These are phyloP conservation scores for Lytechinus variegatus DNA, from an alignment of 35 echinoderm and acorn worm species.

Conservation along the genomic window DNA sequence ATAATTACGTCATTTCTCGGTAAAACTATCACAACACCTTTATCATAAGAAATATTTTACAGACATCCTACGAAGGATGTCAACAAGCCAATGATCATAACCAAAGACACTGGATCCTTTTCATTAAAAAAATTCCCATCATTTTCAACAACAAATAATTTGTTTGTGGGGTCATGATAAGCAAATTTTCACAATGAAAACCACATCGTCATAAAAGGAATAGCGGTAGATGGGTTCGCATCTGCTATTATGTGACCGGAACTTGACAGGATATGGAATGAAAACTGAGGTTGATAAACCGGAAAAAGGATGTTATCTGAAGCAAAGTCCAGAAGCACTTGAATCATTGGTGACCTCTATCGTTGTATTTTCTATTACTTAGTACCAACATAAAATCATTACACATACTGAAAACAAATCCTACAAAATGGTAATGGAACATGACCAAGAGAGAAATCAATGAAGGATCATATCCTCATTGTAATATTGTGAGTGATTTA, in stretches of 20 bases:
- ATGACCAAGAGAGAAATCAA: too few relatives aligned
- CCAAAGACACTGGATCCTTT: not conserved
- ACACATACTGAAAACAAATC: not conserved
- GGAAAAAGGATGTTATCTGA: not conserved
- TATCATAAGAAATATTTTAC: not conserved
- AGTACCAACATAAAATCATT: too few relatives aligned
- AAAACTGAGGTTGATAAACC: not conserved
- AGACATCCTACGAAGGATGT: not conserved
- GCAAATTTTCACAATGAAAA: not conserved
- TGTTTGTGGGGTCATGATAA: not conserved
- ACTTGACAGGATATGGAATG: not conserved
- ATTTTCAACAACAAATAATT: conserved; percentile 17
- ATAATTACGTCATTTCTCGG: not conserved
- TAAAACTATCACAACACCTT: not conserved
- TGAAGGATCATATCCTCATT: too few relatives aligned
- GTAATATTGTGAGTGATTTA: too few relatives aligned
- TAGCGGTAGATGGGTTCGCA: not conserved
- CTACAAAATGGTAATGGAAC: not conserved
- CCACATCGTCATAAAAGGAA: not conserved
- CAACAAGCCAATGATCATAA: not conserved
- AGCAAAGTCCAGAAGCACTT: not conserved
- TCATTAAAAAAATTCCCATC: not conserved
- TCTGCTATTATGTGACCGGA: conserved; percentile 10
- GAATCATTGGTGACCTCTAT: not conserved
- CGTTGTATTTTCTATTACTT: not conserved